Evolutionary conservation across 2,113 vertebrate species (phyloP), one percentile per base, ranked within the genome.

Genomic region (Mirza zaza): DNA sequence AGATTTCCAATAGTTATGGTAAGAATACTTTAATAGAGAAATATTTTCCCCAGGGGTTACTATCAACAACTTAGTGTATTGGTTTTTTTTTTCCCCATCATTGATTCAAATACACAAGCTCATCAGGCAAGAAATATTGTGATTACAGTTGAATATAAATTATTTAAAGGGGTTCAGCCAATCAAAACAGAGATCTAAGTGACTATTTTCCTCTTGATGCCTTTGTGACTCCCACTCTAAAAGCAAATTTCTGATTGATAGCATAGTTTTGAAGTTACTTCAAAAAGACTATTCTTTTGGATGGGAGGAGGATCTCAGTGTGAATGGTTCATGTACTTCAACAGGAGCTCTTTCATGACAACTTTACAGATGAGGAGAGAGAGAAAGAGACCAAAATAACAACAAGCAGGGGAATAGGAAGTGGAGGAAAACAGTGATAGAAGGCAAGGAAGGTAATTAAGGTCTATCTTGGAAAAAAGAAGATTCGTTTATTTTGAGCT

Each of bases 71-170:
- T 98, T 98, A 98, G 97, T 84, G 96, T 98, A 98, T 98, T 98
- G 98, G 45, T 45, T 45, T 48, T 55, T 99, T 98, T 98, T 98
- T 98, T 98, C 98, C 98, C 88, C 98, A 97, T 98, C 98, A 98
- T 3, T 98, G 97, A 98, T 98, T 98, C 98, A 98, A 96, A 94
- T 77, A 97, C 90, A 94, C 83, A 98, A 98, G 91, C 95, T 98
- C 98, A 98, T 98, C 98, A 98, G 97, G 97, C 95, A 98, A 98
- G 98, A 99, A 98, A 98, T 97, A 98, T 92, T 97, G 97, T 98
- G 98, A 98, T 98, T 98, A 98, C 91, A 97, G 88, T 96, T 17
- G 0, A 96, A 97, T 97, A 98, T 98, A 98, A 98, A 98, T 98
- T 98, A 98, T 98, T 98, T 98, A 98, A 98, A 98, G 97, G 88